A percentile compares a stretch with the other conserved stretches of the same genome.
Evolutionary conservation across 2,888 invertebrate species (phyloP).

Genomic region (Xiphydria camelus): DNA sequence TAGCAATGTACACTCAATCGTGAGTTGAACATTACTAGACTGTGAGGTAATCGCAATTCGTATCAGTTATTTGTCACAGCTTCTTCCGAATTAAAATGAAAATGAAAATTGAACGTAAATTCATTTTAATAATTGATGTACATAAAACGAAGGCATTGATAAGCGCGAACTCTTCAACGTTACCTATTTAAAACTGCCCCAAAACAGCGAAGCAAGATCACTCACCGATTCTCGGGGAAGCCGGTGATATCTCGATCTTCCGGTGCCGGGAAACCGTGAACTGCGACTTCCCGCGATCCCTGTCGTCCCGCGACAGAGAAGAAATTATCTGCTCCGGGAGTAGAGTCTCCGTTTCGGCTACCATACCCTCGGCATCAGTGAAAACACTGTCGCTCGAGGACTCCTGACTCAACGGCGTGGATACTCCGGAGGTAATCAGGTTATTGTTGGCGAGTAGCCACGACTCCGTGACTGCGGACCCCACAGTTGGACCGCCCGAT

Average conservation of each 20-base stretch:
- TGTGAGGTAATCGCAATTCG: no score
- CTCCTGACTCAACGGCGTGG: slow-evolving; percentile 60
- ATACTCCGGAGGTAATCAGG: slow-evolving; percentile 41
- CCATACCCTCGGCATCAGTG: slow-evolving; percentile 66
- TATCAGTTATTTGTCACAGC: no score
- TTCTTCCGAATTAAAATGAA: no score
- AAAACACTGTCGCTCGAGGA: slow-evolving; percentile 76
- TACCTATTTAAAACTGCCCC: not conserved
- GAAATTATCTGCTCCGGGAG: slow-evolving; percentile 44
- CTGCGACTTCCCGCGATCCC: slow-evolving; percentile 52
- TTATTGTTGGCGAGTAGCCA: slow-evolving; percentile 53
- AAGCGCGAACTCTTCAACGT: no score
- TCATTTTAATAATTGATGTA: no score
- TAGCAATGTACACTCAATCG: no score
- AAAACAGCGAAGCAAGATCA: slow-evolving; percentile 9
- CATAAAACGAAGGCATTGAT: no score
- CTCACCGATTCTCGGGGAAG: slow-evolving; percentile 36
- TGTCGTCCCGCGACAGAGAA: slow-evolving; percentile 48
- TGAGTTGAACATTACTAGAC: no score
- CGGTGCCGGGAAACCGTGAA: slow-evolving; percentile 67
- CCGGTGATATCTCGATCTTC: slow-evolving; percentile 66
- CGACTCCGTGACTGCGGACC: slow-evolving; percentile 57
- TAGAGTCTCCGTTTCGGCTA: slow-evolving; percentile 59
- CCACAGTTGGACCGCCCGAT: slow-evolving; percentile 14
- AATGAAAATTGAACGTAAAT: no score